Evolutionary conservation across 2,888 invertebrate genomes (phyloP), one percentile per base, ranked within the genome.

Genomic region (Lumbricus terrestris): DNA sequence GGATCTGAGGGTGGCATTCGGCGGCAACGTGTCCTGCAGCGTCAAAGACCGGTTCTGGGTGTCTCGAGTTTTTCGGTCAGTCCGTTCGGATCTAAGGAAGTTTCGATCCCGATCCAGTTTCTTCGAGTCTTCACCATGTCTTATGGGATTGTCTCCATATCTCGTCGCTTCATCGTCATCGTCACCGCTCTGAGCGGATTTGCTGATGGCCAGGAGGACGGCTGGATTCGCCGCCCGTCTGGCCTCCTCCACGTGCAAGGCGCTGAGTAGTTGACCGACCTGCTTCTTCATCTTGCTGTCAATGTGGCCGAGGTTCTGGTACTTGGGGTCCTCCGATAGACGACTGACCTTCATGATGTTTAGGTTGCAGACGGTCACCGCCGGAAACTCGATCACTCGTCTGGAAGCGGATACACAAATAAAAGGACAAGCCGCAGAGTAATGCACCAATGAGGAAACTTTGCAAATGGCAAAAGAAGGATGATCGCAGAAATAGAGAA

Each of bases 331-430:
- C 18, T 88, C 47, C 4, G 35, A 20, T 1, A 90, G 1, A 0
- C 16, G 82, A 33, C 89, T 82, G 29, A 88, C 69, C 40, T 89
- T 88, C 69, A 90, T 37, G 35, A 82, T 90, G 90, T 90, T 90
- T n/a, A 90, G 15, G 33, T 90, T 90, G 82, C 90, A 90, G 18
- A 90, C 88, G 33, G 90, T 90, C 20, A 90, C 90, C 6, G 90
- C 88, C 11, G 90, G 90, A 33, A 90, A 90, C n/a, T 69, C 82
- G 13, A 89, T 47, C 20, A 35, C 34, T 34, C 42, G n/a, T 35
- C 90, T 90, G 90, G 34, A 89, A 20, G n/a, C 18, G 18, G 34
- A 85, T 11, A 34, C 82, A 35, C 34, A 88, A 5, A 15, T 33
- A 35, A 13, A 69, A 29, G n/a, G 8, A n/a, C 1, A 6, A 29